Conservation (phyloP, 30 jellyfish, hydroid and myxozoan species). For the Rhopilema esculentum region DNA sequence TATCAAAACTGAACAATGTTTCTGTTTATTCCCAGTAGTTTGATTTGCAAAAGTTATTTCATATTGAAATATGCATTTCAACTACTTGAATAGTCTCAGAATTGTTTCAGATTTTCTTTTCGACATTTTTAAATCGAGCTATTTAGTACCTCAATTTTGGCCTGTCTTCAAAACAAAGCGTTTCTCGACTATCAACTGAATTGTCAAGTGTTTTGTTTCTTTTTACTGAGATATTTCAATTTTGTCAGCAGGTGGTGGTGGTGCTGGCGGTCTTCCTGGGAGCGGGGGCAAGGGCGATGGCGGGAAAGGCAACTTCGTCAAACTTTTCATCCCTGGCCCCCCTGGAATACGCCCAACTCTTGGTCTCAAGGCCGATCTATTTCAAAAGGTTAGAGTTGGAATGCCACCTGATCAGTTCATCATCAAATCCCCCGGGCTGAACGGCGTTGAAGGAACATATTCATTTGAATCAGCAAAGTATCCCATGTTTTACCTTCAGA, state of each 20-base stretch:
- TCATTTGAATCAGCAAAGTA: conserved; percentile 73
- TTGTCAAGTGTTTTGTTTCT: background rate
- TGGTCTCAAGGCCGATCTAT: conserved; percentile 62
- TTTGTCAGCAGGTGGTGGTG: background rate
- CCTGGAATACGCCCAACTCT: conserved; percentile 76
- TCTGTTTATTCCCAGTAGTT: too few relatives aligned
- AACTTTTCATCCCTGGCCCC: conserved; percentile 69
- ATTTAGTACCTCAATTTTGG: too few relatives aligned
- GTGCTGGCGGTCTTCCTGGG: conserved; percentile 11
- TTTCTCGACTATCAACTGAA: background rate
- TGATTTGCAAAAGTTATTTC: too few relatives aligned
- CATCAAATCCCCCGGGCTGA: conserved; percentile 72
- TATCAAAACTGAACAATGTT: too few relatives aligned
- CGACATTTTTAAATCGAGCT: too few relatives aligned
- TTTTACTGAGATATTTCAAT: background rate
- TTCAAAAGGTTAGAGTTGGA: conserved; percentile 62
- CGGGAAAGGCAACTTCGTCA: conserved; percentile 62
- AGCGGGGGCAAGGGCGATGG: conserved; percentile 6
- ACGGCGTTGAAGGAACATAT: conserved; percentile 64
- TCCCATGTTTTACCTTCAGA: conserved; percentile 65
- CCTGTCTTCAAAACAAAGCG: too few relatives aligned
- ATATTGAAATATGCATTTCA: too few relatives aligned
- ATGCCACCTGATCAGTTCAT: conserved; percentile 73
- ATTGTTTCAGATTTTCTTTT: too few relatives aligned
- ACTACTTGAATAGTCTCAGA: too few relatives aligned